Percentiles rank a stretch among this genome's conserved stretches.
phyloP scores from a whole-genome alignment of 2,888 invertebrate genomes.

The Hemistola chrysoprasaria region DNA sequence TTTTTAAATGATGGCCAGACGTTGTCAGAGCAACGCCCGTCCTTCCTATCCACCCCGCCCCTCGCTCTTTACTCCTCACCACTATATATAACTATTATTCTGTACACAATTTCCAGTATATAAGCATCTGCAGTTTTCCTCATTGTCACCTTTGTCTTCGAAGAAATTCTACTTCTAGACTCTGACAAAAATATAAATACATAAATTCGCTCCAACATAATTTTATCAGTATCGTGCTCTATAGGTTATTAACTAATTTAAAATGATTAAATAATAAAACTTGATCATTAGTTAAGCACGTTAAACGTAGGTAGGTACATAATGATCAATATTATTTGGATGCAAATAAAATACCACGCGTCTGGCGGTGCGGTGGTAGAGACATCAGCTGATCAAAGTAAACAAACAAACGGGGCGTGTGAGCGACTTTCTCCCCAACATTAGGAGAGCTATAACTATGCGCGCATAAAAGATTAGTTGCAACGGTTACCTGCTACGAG shows the following conservation, averaged over 20 bases:
- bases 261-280: conserved; percentile 21
- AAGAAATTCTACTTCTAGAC: conserved; percentile 1
- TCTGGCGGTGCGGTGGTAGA: conserved; percentile 34
- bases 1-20: conserved; percentile 36
- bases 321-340: not conserved
- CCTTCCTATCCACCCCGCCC: conserved; percentile 56
- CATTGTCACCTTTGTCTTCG: conserved; percentile 1
- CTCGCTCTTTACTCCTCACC: conserved; percentile 14
- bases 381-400: conserved; percentile 71
- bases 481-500: conserved; percentile 21
- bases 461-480: conserved; percentile 18
- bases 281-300: conserved; percentile 13
- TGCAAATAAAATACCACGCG: conserved; percentile 38
- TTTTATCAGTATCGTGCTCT: conserved; percentile 7
- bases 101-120: conserved; percentile 15
- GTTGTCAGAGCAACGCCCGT: conserved; percentile 60
- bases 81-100: conserved; percentile 3
- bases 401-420: conserved; percentile 50
- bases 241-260: conserved; percentile 19
- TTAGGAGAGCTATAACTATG: conserved; percentile 18
- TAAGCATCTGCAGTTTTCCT: not conserved
- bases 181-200: not conserved
- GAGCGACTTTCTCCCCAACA: conserved; percentile 37
- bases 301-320: conserved; percentile 1
- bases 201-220: not conserved